phyloP scores from a whole-genome alignment of 2,113 vertebrate genomes.

The Nettapus auritus region DNA sequence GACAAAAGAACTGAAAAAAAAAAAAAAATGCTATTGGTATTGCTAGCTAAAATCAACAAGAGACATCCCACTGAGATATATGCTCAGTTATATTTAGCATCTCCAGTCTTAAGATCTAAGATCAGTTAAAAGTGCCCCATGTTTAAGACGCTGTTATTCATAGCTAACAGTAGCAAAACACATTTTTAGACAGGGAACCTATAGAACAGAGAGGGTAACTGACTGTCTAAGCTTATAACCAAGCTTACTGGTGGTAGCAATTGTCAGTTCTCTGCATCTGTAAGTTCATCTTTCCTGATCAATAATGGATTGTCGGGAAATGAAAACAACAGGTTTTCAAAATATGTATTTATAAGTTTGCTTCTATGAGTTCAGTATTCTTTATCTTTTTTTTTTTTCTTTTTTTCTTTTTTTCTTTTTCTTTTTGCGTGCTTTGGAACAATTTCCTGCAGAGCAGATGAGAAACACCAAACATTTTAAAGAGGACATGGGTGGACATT shows the following conservation, averaged over 20 bases:
- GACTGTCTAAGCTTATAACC: not conserved
- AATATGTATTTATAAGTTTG: not conserved
- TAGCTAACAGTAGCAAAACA: not conserved
- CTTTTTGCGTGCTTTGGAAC: not conserved
- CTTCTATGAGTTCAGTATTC: not conserved
- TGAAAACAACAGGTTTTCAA: not conserved
- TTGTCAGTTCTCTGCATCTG: not conserved
- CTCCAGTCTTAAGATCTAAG: not conserved
- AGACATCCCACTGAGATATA: not conserved
- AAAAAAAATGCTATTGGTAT: not conserved
- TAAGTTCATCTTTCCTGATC: not conserved
- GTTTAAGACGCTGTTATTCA: not conserved
- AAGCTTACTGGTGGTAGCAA: not conserved
- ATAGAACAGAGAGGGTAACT: not conserved
- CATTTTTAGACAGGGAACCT: not conserved
- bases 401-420: not conserved
- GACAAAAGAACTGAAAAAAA: conserved; percentile 29
- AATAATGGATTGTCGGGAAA: not conserved
- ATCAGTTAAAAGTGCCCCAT: not conserved
- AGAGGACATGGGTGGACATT: not conserved
- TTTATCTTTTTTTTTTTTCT: not conserved
- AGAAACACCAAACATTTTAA: not conserved
- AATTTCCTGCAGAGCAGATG: not conserved
- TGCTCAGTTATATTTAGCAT: not conserved
- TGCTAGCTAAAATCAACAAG: not conserved